Percentiles rank a stretch among this genome's conserved stretches.
Conservation (phyloP, 2,888 invertebrate genomes). For the Anodontia alba region DNA sequence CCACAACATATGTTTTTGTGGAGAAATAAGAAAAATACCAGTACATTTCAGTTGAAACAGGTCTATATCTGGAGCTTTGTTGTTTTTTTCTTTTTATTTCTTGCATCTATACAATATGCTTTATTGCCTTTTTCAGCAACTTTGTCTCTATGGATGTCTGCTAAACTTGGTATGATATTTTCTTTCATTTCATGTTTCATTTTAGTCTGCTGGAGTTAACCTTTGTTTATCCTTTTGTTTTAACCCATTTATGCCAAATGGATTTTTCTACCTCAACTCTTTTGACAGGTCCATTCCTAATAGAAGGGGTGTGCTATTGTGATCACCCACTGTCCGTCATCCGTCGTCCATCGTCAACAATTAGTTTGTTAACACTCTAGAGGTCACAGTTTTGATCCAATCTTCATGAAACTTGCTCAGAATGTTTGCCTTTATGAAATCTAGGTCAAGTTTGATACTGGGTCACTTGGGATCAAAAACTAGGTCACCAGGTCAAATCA, state of each 20-base stretch:
- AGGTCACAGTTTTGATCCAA: too few species aligned
- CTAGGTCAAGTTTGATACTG: too few species aligned
- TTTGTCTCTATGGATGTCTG: constrained; percentile 12
- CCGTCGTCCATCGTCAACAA: not conserved
- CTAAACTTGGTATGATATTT: constrained; percentile 16
- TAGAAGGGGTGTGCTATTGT: not conserved
- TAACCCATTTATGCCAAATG: not conserved
- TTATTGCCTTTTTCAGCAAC: constrained; percentile 8
- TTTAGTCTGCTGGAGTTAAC: not conserved
- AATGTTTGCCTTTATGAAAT: too few species aligned
- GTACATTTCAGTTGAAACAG: too few species aligned
- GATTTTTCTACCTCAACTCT: not conserved
- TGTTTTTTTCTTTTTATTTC: not conserved
- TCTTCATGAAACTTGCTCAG: too few species aligned
- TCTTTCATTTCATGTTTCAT: not conserved
- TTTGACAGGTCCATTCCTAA: not conserved
- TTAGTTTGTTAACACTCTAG: too few species aligned
- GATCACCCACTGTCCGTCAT: too few species aligned
- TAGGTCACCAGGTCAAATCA: too few species aligned
- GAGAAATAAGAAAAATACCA: too few species aligned
- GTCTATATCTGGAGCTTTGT: not conserved
- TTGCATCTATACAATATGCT: not conserved
- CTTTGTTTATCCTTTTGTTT: not conserved
- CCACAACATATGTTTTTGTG: too few species aligned
- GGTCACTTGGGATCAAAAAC: too few species aligned